Evolutionary conservation across 2,797 vertebrate species (phyloP), one percentile per base, ranked within the genome.

Genomic region (Valencia hispanica): DNA sequence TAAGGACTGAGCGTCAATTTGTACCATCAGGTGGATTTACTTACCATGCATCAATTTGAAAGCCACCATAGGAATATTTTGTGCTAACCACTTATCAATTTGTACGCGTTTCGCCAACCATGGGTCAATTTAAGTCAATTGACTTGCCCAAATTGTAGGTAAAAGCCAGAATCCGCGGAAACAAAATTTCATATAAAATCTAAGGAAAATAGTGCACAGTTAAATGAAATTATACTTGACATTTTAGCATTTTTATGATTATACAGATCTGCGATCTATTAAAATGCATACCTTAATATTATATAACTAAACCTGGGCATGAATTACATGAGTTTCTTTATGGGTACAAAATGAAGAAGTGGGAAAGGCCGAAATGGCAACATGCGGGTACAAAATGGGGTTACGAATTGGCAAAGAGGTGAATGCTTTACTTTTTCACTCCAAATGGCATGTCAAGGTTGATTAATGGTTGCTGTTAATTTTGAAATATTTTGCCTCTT

Each of bases 391-490:
- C 25, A 45, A 68, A 43, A n/a, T 27, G 27, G 36, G 36, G 25
- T 41, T 41, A 20, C 25, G 0, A 43, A 41, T 43, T 68, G 65
- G 65, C 36, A 43, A 68, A 68, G 65, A 45, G 65, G 65, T 68
- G 65, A 43, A 68, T 45, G 18, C 39, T 68, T 43, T 83, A 57
- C 73, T 72, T 85, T 82, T 51, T 85, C 85, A 87, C 53, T 74
- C 77, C 88, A 89, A 93, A 92, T 83, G 84, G 66, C 79, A 88
- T 66, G 77, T 85, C 94, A 93, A 91, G 83, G 82, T 15, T 87
- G 17, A 95, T 96, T 93, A 95, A 92, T 92, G 81, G 83, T 88
- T 92, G 93, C 91, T 93, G 95, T 93, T 94, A 95, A 93, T 91
- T 73, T 72, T 74, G 45, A 51, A 71, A 79, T 55, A 59, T 79